Base-by-base conservation (phyloP, 2,797 vertebrate genomes). In the Malurus splendens region DNA sequence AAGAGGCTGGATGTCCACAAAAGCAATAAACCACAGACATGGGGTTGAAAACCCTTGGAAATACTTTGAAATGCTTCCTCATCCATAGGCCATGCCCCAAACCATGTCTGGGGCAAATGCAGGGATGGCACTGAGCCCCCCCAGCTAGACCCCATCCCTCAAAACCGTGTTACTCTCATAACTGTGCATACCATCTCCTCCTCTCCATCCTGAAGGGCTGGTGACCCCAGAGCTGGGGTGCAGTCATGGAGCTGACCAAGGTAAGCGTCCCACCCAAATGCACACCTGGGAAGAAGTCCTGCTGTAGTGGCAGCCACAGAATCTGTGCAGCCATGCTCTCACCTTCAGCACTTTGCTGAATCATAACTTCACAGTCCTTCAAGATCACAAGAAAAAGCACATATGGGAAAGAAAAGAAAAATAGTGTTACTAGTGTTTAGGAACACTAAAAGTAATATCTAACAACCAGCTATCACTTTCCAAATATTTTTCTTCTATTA, bases 401-500 rank as follows among this genome's bases (percentile, higher is more conserved):
- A 59, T 51, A 51, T 66, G 73, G 66, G 76, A 85, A 86, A 87
- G 82, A 80, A 82, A 73, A 89, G 70, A 83, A 73, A 85, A 94
- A 91, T 92, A 92, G 32, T 32, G 32, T 32, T 32, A 7, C 32
- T 32, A 32, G 32, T 32, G 32, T 32, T 32, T 32, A 82, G 68
- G 85, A 94, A 94, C 80, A 89, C 72, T 84, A 80, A 71, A 90
- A 92, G 74, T 84, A 87, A 44, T 92, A 91, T 86, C 93, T 91
- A 94, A 94, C 88, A 94, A 93, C 79, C 50, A 83, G 79, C 76
- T 94, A 94, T 94, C 93, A 91, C 79, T 93, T 91, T 91, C 90
- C 79, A 95, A 91, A 94, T 92, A 91, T 92, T 95, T 90, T 95
- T 94, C 88, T 95, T 92, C 76, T 90, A 92, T 92, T 96, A 94